Base-by-base conservation (phyloP, 2,113 vertebrate genomes). In the Athene noctua region DNA sequence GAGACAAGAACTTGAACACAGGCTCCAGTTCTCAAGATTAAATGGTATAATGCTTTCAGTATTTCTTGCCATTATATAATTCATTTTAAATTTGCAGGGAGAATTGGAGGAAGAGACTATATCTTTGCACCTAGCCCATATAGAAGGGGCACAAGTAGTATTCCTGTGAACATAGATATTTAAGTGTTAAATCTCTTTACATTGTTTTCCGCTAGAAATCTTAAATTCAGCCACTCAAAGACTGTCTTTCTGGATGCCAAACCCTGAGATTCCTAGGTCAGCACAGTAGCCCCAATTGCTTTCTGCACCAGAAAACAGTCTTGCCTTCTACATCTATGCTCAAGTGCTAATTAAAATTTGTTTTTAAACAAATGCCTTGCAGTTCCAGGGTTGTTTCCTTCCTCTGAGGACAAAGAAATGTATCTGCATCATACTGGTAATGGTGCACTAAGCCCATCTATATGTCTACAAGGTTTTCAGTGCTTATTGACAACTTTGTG, bases 131-230 rank as follows among this genome's bases (percentile, higher is more conserved):
- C 23, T 44, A 40, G 15, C n/a, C 7, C 16, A 34, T 12, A 84
- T 65, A 40, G 5, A 52, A 63, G 6, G 5, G 5, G 8, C 40
- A 29, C 0, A 0, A 52, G 11, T 44, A 52, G 11, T 44, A 58
- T 66, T 84, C 27, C 46, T 80, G 14, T 44, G 34, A 82, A 49
- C 14, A 58, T 9, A 75, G 13, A 44, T 77, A 57, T 47, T 75
- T 61, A 75, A 47, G 13, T 22, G 6, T 68, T 72, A 38, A 8
- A 15, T 47, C 61, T 79, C 67, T 73, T 77, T 78, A n/a, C 5
- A n/a, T 10, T 0, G 2, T 27, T 78, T 82, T 58, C 25, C 66
- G 23, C 32, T 59, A 59, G 19, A 74, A 88, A 75, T 80, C 49
- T 36, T 59, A 52, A 52, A 77, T 66, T 80, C 44, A 80, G 10